Evolutionary conservation across 2,113 vertebrate species (phyloP).

Genomic region (Halichoerus grypus): DNA sequence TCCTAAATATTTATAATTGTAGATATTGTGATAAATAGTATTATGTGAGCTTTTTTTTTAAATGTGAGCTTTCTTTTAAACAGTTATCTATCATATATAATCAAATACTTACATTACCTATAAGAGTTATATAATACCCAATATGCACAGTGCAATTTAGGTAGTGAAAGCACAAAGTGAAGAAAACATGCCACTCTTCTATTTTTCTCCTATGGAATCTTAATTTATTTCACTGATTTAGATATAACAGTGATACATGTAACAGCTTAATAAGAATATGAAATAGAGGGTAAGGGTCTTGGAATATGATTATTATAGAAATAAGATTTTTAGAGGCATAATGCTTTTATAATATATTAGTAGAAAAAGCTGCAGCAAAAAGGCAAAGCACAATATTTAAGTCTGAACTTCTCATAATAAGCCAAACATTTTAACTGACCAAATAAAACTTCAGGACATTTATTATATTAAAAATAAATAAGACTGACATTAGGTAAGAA

Average conservation of each 20-base stretch:
- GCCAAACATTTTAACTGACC: slow-evolving; percentile 49
- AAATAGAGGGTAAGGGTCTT: not conserved
- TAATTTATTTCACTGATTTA: slow-evolving; percentile 51
- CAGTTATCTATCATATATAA: not conserved
- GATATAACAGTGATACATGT: not conserved
- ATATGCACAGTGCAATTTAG: not conserved
- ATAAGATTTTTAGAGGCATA: slow-evolving; percentile 51
- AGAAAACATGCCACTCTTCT: not conserved
- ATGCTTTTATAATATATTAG: not conserved
- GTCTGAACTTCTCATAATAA: slow-evolving; percentile 3
- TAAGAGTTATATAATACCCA: not conserved
- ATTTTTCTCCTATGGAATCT: not conserved
- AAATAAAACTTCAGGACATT: not conserved
- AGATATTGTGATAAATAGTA: not conserved
- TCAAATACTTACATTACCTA: not conserved
- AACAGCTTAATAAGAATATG: slow-evolving; percentile 30
- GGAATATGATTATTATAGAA: slow-evolving; percentile 22
- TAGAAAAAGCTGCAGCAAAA: slow-evolving; percentile 42
- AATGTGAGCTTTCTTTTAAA: slow-evolving; percentile 25
- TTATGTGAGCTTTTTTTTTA: not conserved
- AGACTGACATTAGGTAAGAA: not conserved
- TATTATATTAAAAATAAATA: slow-evolving; percentile 49
- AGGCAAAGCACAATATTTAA: slow-evolving; percentile 24
- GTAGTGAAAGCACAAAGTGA: not conserved
- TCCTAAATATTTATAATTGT: not conserved